Conservation (phyloP, 2,888 invertebrate genomes). For the Aphrophora alni region DNA sequence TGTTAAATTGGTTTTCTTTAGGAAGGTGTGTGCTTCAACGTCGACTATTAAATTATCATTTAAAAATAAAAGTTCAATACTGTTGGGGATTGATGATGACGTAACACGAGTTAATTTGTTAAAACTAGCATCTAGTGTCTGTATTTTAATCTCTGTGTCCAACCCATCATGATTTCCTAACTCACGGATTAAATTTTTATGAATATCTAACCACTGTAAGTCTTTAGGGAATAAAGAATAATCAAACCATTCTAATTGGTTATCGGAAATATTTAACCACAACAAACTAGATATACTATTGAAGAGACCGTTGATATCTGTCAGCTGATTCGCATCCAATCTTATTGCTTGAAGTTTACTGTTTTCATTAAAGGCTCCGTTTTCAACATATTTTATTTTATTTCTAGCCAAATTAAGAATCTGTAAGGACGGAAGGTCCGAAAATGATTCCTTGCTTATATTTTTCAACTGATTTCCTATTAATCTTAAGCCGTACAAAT, state of each 20-base stretch:
- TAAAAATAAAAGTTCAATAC: constrained; percentile 83
- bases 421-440: constrained; percentile 80
- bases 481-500: constrained; percentile 85
- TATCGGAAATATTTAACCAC: constrained; percentile 92
- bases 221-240: constrained; percentile 82
- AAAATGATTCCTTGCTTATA: constrained; percentile 79
- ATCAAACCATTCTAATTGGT: constrained; percentile 87
- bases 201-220: constrained; percentile 88
- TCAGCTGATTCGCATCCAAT: constrained; percentile 83
- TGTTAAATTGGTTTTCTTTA: constrained; percentile 86
- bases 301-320: constrained; percentile 83
- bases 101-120: constrained; percentile 83
- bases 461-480: constrained; percentile 88
- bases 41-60: constrained; percentile 87
- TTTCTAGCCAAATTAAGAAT: constrained; percentile 89
- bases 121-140: constrained; percentile 89
- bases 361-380: constrained; percentile 80
- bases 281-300: constrained; percentile 81
- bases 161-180: constrained; percentile 76
- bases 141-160: constrained; percentile 74
- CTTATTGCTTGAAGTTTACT: constrained; percentile 84
- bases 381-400: constrained; percentile 77
- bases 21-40: constrained; percentile 88
- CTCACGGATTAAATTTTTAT: constrained; percentile 82
- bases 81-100: constrained; percentile 79